phyloP scores from a whole-genome alignment of 2,888 invertebrate species.

The Scrobipalpa atriplicella region DNA sequence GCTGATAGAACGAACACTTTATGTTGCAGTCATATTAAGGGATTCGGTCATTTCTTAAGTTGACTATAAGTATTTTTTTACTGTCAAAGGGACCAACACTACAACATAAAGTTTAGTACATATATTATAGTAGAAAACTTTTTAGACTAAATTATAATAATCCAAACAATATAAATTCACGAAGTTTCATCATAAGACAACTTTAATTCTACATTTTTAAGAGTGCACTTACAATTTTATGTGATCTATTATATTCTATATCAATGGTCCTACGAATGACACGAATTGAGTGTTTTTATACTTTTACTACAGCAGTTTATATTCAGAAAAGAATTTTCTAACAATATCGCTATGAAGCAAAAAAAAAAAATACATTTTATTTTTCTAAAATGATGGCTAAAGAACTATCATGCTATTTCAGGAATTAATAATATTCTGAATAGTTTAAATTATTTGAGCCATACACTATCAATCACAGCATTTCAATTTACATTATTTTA shows the following conservation, averaged over 20 bases:
- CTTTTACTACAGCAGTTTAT: conserved; percentile 28
- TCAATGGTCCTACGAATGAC: conserved; percentile 47
- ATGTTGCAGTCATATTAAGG: conserved; percentile 23
- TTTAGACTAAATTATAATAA: neutral
- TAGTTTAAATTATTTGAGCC: conserved; percentile 36
- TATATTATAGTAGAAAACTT: neutral
- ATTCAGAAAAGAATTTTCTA: neutral
- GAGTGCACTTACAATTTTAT: conserved; percentile 51
- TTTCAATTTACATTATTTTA: conserved; percentile 36
- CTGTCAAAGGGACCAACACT: neutral
- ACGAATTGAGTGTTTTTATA: conserved; percentile 33
- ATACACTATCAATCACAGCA: conserved; percentile 51
- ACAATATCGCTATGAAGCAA: neutral
- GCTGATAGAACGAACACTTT: neutral
- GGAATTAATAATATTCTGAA: neutral
- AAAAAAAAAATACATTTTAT: neutral
- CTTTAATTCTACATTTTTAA: conserved; percentile 39
- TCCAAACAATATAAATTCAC: neutral
- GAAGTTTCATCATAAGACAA: conserved; percentile 33
- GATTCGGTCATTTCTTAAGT: conserved; percentile 7
- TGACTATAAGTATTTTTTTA: conserved; percentile 7
- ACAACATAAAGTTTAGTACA: conserved; percentile 1
- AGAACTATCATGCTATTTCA: neutral
- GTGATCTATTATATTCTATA: conserved; percentile 42
- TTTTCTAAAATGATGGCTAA: neutral